Percentiles rank a stretch among this genome's conserved stretches.
Evolutionary conservation across 1,140 invertebrate species (phyloP).

Genomic region (Bombus huntii): DNA sequence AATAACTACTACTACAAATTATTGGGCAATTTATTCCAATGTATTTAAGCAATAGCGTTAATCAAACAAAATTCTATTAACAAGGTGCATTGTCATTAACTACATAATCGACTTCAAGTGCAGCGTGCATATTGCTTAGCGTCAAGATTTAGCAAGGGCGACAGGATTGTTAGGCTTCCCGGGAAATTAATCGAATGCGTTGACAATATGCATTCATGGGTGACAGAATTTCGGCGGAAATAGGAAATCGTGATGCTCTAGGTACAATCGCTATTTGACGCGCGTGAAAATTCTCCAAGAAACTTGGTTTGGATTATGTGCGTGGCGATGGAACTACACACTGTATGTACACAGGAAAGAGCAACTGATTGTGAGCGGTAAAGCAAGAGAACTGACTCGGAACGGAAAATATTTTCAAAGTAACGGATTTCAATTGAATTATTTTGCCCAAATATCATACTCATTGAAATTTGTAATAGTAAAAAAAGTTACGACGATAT

Average conservation of each 20-base stretch:
- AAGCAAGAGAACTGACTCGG: too few relatives aligned
- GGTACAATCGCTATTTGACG: background rate
- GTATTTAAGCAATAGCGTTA: too few relatives aligned
- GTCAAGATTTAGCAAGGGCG: background rate
- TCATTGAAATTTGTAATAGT: too few relatives aligned
- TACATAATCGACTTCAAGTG: background rate
- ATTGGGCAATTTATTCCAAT: too few relatives aligned
- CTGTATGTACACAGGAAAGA: too few relatives aligned
- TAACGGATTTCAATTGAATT: too few relatives aligned
- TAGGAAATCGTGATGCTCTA: conserved; percentile 4
- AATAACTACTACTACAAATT: background rate
- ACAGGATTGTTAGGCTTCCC: background rate
- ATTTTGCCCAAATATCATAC: too few relatives aligned
- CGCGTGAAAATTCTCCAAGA: conserved; percentile 36
- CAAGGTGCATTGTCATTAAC: background rate
- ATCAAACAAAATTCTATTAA: background rate
- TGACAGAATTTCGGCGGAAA: conserved; percentile 3
- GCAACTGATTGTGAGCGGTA: too few relatives aligned
- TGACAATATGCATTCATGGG: background rate
- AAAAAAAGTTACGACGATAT: too few relatives aligned
- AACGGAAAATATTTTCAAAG: too few relatives aligned
- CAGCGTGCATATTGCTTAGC: background rate
- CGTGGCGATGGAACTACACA: too few relatives aligned
- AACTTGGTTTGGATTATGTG: too few relatives aligned
- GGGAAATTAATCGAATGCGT: conserved; percentile 16